Evolutionary conservation across 2,113 vertebrate species (phyloP), one percentile per base, ranked within the genome.

Genomic region (Genyomyrus donnyi): DNA sequence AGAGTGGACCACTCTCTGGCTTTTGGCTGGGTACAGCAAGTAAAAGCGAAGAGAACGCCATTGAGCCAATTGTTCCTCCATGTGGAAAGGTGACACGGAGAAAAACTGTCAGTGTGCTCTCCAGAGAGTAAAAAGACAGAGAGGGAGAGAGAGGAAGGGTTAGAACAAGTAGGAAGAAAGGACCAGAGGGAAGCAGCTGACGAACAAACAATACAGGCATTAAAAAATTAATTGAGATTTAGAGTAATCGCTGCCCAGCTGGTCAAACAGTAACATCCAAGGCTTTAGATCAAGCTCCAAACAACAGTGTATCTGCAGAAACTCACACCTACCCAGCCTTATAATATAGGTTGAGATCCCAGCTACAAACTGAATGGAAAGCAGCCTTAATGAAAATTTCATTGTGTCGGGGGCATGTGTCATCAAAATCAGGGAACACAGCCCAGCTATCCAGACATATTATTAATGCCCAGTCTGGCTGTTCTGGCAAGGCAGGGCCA

Each of bases 31-130:
- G 93, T 19, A 93, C 91, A 90, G 91, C 87, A 93, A 91, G 91
- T 94, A 62, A 89, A 91, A 90, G 90, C 77, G 90, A 89, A 91
- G 91, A 91, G 92, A 92, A 92, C 90, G 90, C 91, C 91, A 93
- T 93, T 93, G 93, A 92, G 93, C 90, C 91, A 91, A 95, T 94
- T 96, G 94, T 93, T 95, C 94, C 91, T 93, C 93, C 94, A 94
- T 94, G 95, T 93, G 92, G 92, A 95, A 96, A 95, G 94, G 95
- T 95, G 95, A 95, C 92, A 93, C 52, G 92, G 62, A 31, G 62
- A 90, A 90, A 92, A 92, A 92, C 94, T 93, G 94, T 93, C 91
- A 94, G 93, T 91, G 92, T 89, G 91, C 85, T 93, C 93, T 92
- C 74, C 89, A 70, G 62, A 70, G 62, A 70, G 27, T 15, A 70